Evolutionary conservation across 1,140 invertebrate species (phyloP).

Genomic region (Battus philenor): DNA sequence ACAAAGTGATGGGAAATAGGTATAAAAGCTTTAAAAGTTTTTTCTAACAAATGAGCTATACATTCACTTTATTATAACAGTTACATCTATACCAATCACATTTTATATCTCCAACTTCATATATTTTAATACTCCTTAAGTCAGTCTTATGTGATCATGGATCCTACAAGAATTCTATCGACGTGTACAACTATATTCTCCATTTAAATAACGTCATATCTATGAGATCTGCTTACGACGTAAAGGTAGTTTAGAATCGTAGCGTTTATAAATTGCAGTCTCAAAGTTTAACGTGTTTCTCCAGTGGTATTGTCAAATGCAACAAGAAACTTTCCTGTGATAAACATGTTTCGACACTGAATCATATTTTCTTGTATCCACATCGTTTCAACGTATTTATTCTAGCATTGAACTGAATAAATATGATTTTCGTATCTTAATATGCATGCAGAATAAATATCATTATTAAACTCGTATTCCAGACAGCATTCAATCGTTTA

Average conservation of each 20-base stretch:
- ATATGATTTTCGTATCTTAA: slow-evolving; percentile 8
- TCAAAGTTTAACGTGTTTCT: slow-evolving; percentile 24
- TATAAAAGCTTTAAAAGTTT: no score
- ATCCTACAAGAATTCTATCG: no score
- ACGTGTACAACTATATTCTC: slow-evolving; percentile 21
- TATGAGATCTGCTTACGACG: slow-evolving; percentile 13
- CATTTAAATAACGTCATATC: slow-evolving; percentile 20
- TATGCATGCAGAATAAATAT: slow-evolving; percentile 2
- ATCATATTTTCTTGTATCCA: slow-evolving; percentile 40
- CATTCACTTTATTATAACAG: no score
- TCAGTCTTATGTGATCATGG: no score
- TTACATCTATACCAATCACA: no score
- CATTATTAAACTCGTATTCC: no score
- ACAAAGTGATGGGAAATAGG: no score
- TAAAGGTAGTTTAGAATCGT: slow-evolving; percentile 16
- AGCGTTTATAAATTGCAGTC: slow-evolving; percentile 28
- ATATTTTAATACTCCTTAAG: no score
- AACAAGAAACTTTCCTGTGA: slow-evolving; percentile 33
- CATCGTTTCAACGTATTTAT: slow-evolving; percentile 34
- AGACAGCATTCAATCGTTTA: background rate
- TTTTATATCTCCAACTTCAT: no score
- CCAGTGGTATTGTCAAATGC: slow-evolving; percentile 26
- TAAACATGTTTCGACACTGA: slow-evolving; percentile 43
- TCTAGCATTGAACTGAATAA: slow-evolving; percentile 20
- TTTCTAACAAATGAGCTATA: no score